Conservation (phyloP, 2,113 vertebrate genomes). For the Cyprinodon brontotheroides region DNA sequence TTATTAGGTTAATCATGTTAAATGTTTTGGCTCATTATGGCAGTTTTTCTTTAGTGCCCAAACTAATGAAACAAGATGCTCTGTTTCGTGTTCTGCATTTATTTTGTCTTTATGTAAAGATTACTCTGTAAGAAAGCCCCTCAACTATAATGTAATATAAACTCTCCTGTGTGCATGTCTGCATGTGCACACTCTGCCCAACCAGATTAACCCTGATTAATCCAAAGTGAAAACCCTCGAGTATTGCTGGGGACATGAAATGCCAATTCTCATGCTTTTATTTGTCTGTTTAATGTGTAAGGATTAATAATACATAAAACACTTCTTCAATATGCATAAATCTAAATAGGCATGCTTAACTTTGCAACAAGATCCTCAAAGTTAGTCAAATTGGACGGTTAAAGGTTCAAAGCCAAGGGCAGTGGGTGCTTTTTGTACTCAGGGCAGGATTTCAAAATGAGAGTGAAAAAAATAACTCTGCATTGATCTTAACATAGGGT, state of each 20-base stretch:
- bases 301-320: constrained; percentile 33
- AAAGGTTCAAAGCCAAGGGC: constrained; percentile 51
- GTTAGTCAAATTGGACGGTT: constrained; percentile 50
- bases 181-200: not conserved
- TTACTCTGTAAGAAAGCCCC: not conserved
- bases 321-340: constrained; percentile 20
- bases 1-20: constrained; percentile 36
- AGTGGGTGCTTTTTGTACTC: constrained; percentile 29
- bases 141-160: not conserved
- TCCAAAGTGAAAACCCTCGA: constrained; percentile 16
- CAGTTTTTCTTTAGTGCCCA: not conserved
- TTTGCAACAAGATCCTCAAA: constrained; percentile 30
- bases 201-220: constrained; percentile 38
- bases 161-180: not conserved
- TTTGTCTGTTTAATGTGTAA: constrained; percentile 36
- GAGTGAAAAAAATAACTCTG: constrained; percentile 47
- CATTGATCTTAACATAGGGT: constrained; percentile 58
- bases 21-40: not conserved
- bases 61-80: not conserved
- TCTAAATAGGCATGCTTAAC: constrained; percentile 44
- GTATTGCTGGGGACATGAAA: constrained; percentile 11
- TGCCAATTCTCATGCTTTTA: constrained; percentile 19
- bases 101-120: constrained; percentile 28
- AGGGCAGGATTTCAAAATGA: constrained; percentile 30
- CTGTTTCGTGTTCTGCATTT: constrained; percentile 1